These are phyloP conservation scores for Raja brachyura DNA, from an alignment of 2,113 vertebrate genomes.

Conservation along the genomic window DNA sequence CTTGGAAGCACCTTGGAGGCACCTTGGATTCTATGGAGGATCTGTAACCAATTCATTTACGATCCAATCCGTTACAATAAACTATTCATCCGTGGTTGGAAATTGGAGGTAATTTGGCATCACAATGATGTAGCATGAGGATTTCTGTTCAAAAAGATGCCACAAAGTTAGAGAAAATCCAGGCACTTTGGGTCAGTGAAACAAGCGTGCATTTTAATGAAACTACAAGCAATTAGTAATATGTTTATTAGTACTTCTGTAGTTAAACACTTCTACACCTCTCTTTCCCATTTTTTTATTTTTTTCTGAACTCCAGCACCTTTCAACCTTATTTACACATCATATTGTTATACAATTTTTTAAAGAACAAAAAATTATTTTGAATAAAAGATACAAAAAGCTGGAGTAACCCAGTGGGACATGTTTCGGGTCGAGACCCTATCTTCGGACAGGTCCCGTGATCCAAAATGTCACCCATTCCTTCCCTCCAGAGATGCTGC, in stretches of 20 bases:
- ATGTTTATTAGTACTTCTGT: not conserved
- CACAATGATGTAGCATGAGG: not conserved
- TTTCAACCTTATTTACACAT: not conserved
- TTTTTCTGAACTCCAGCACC: not conserved
- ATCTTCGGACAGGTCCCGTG: no score
- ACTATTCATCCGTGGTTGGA: no score
- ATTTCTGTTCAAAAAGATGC: conserved; percentile 1
- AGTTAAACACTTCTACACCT: not conserved
- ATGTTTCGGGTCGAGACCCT: no score
- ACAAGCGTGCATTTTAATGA: not conserved
- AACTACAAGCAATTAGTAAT: not conserved
- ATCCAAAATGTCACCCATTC: no score
- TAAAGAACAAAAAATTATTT: not conserved
- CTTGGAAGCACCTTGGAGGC: not conserved
- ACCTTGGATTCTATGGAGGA: not conserved
- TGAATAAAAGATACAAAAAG: no score
- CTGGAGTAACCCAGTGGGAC: no score
- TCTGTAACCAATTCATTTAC: not conserved
- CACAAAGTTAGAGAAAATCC: not conserved
- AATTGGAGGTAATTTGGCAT: not conserved
- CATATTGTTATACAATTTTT: not conserved
- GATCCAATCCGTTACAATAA: no score
- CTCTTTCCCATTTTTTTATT: not conserved
- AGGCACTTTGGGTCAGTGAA: not conserved
- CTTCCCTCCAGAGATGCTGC: no score